Percentiles rank a stretch among this genome's conserved stretches.
Conservation (phyloP, 2,113 vertebrate species). For the Microcebus lehilahytsara region DNA sequence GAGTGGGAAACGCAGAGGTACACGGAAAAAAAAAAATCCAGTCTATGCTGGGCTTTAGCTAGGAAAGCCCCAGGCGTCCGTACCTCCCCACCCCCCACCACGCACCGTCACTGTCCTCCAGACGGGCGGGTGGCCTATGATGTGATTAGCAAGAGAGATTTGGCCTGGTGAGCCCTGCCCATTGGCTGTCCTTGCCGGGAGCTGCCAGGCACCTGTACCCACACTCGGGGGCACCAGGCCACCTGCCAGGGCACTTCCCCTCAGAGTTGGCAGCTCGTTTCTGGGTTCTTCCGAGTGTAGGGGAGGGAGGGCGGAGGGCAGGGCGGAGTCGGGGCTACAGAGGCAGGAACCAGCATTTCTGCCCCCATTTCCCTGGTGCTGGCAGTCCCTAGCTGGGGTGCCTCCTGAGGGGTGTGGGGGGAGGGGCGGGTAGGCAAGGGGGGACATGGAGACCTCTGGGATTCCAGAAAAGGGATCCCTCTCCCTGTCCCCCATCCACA, state of each 20-base stretch:
- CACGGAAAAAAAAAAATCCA: not conserved
- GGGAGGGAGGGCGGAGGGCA: not conserved
- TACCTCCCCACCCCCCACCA: not conserved
- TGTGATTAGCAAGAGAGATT: slow-evolving; percentile 29
- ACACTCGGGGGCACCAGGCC: not conserved
- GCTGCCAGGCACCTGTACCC: not conserved
- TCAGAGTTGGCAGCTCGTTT: not conserved
- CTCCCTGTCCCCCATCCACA: not conserved
- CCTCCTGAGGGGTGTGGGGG: not conserved
- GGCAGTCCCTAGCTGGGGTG: not conserved
- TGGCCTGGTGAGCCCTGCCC: not conserved
- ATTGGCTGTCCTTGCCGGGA: not conserved
- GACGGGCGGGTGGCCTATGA: not conserved
- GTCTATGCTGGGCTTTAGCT: not conserved
- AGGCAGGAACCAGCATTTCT: not conserved
- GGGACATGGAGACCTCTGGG: not conserved
- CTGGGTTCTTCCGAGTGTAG: not conserved
- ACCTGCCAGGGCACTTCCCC: not conserved
- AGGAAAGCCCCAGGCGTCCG: slow-evolving; percentile 10
- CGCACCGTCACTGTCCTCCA: not conserved
- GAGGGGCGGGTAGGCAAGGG: not conserved
- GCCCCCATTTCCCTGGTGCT: not conserved
- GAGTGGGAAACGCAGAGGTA: not conserved
- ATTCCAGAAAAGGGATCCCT: not conserved
- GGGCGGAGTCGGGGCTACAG: not conserved